A percentile compares a stretch with the other conserved stretches of the same genome.
These are phyloP conservation scores for Aurelia aurita complex sp. Pacific DNA, from an alignment of 30 jellyfish, hydroid and myxozoan genomes.

Conservation along the genomic window DNA sequence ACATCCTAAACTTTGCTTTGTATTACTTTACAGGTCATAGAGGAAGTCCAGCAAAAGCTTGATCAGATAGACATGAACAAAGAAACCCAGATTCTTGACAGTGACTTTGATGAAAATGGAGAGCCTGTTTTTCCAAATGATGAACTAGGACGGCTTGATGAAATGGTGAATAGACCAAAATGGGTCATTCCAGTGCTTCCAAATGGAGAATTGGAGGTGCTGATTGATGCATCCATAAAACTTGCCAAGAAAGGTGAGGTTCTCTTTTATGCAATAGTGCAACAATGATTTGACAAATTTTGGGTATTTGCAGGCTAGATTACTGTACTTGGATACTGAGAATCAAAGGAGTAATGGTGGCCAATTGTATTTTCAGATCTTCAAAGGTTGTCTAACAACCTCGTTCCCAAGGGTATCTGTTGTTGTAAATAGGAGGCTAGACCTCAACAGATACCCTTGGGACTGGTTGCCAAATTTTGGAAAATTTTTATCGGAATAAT, in stretches of 20 bases:
- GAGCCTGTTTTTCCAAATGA: constrained; percentile 85
- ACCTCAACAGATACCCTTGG: no score
- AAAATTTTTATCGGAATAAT: no score
- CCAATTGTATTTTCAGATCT: no score
- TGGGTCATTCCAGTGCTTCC: constrained; percentile 98
- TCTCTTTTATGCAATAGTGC: background rate
- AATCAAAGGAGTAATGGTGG: no score
- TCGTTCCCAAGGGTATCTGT: no score
- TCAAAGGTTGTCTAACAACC: no score
- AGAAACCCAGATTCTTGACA: constrained; percentile 41
- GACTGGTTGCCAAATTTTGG: no score
- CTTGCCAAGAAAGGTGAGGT: constrained; percentile 84
- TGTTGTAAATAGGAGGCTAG: no score
- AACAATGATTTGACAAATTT: no score
- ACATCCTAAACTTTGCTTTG: background rate
- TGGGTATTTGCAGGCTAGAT: no score
- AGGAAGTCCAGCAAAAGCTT: constrained; percentile 34
- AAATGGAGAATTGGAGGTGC: constrained; percentile 88
- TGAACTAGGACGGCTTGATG: constrained; percentile 88
- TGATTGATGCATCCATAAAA: constrained; percentile 85
- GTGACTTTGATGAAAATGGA: constrained; percentile 91
- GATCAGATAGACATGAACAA: constrained; percentile 19
- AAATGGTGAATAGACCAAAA: constrained; percentile 94
- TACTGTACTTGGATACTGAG: no score
- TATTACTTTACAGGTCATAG: constrained; percentile 13